phyloP scores from a whole-genome alignment of 2,113 vertebrate species.

The Donacobius atricapilla region DNA sequence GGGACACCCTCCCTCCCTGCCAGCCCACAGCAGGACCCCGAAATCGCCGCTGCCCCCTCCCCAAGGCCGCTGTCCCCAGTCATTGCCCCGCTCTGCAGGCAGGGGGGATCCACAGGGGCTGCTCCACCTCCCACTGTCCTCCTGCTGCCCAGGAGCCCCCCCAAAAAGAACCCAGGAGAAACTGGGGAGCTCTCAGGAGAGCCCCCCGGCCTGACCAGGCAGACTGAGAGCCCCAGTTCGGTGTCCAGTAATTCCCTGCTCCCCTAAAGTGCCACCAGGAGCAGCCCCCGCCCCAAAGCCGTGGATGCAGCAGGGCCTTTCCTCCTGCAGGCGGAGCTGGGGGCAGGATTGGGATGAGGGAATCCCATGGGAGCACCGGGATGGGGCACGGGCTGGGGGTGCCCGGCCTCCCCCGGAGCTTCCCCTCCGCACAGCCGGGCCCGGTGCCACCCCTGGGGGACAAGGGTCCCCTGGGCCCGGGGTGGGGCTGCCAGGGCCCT shows the following conservation, averaged over 20 bases:
- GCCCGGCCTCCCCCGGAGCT: rapidly evolving
- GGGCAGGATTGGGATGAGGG: not conserved
- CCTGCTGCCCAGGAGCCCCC: not conserved
- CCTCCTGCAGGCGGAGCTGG: not conserved
- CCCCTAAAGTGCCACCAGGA: rapidly evolving
- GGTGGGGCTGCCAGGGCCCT: not conserved
- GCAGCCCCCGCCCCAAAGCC: rapidly evolving
- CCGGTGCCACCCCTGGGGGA: rapidly evolving
- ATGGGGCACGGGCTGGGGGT: not conserved
- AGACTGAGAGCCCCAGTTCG: not conserved
- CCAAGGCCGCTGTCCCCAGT: not conserved
- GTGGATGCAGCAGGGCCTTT: not conserved
- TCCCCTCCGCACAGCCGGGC: not conserved
- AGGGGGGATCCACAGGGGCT: not conserved
- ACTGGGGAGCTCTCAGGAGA: rapidly evolving
- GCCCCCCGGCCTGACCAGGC: not conserved
- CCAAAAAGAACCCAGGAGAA: not conserved
- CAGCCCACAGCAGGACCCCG: not conserved
- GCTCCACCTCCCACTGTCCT: not conserved
- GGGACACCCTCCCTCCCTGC: not conserved
- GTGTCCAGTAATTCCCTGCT: rapidly evolving
- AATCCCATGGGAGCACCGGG: not conserved
- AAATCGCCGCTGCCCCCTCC: rapidly evolving
- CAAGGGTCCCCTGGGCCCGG: rapidly evolving
- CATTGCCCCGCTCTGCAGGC: rapidly evolving